Evolutionary conservation across 35 echinoderm and acorn worm species (phyloP).

Genomic region (Strongylocentrotus purpuratus): DNA sequence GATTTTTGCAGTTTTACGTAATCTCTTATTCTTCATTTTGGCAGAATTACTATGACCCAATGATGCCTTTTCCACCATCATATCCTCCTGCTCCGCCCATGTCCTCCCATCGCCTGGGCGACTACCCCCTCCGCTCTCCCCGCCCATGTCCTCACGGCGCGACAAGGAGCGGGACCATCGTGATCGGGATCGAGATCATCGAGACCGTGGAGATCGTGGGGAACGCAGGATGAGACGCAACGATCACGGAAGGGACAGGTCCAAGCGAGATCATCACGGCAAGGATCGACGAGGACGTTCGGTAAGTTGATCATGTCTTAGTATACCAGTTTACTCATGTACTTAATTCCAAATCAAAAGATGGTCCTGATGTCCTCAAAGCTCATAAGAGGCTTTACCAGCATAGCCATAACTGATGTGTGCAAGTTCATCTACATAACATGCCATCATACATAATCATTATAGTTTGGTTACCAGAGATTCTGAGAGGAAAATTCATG

Average conservation of each 20-base stretch:
- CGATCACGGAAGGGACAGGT: neutral
- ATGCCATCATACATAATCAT: too few relatives aligned
- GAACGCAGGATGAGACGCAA: conserved; percentile 14
- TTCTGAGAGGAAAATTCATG: too few relatives aligned
- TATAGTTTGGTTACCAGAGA: too few relatives aligned
- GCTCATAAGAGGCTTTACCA: too few relatives aligned
- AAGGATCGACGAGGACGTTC: neutral
- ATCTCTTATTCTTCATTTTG: too few relatives aligned
- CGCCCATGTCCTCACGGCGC: neutral
- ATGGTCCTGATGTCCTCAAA: too few relatives aligned
- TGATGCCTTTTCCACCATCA: conserved; percentile 21
- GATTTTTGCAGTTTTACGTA: too few relatives aligned
- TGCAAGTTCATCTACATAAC: too few relatives aligned
- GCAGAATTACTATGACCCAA: conserved; percentile 56
- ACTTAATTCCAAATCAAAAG: too few relatives aligned
- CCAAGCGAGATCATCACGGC: neutral
- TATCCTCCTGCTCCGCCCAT: conserved; percentile 30
- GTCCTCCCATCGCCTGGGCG: conserved; percentile 44
- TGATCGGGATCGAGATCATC: neutral
- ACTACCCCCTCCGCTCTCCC: conserved; percentile 51
- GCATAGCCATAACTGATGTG: too few relatives aligned
- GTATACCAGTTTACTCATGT: neutral
- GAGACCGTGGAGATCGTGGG: neutral
- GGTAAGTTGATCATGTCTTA: neutral
- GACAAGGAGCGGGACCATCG: conserved; percentile 38